phyloP scores from a whole-genome alignment of 2,113 vertebrate species.

The Paraplagusia blochii region DNA sequence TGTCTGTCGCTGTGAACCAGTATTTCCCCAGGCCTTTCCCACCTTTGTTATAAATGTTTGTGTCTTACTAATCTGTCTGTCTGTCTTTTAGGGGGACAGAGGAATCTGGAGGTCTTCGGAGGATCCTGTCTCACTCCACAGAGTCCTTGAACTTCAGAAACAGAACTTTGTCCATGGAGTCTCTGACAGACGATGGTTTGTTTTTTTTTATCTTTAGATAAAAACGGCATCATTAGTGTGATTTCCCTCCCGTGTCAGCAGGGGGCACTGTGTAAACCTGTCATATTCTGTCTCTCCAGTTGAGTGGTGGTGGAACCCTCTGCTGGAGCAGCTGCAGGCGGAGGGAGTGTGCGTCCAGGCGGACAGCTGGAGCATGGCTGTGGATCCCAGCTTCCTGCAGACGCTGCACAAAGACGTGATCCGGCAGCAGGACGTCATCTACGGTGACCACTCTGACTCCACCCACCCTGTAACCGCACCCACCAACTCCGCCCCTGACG shows the following conservation, averaged over 20 bases:
- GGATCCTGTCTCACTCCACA: slow-evolving; percentile 92
- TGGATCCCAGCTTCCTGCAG: slow-evolving; percentile 86
- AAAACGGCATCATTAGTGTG: no score
- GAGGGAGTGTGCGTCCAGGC: slow-evolving; percentile 85
- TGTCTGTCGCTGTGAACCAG: neutral
- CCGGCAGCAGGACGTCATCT: slow-evolving; percentile 93
- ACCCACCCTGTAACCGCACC: no score
- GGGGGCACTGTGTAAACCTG: slow-evolving; percentile 2
- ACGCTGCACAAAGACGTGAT: slow-evolving; percentile 91
- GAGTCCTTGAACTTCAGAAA: slow-evolving; percentile 92
- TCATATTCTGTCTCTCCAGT: slow-evolving; percentile 37
- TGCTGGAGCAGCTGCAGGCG: slow-evolving; percentile 86
- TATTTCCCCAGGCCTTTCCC: no score
- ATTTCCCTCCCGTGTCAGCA: neutral
- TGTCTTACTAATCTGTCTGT: neutral
- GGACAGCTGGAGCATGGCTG: slow-evolving; percentile 90
- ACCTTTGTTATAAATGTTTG: no score
- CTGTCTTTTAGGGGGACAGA: slow-evolving; percentile 79
- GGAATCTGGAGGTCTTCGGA: slow-evolving; percentile 82
- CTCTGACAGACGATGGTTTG: slow-evolving; percentile 88
- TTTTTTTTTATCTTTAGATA: neutral
- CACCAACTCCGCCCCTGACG: neutral
- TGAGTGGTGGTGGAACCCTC: slow-evolving; percentile 80
- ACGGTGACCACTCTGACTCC: slow-evolving; percentile 69
- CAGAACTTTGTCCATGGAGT: slow-evolving; percentile 89